These are phyloP conservation scores for Eurytoma californica DNA, from an alignment of 2,888 invertebrate species.

Conservation along the genomic window DNA sequence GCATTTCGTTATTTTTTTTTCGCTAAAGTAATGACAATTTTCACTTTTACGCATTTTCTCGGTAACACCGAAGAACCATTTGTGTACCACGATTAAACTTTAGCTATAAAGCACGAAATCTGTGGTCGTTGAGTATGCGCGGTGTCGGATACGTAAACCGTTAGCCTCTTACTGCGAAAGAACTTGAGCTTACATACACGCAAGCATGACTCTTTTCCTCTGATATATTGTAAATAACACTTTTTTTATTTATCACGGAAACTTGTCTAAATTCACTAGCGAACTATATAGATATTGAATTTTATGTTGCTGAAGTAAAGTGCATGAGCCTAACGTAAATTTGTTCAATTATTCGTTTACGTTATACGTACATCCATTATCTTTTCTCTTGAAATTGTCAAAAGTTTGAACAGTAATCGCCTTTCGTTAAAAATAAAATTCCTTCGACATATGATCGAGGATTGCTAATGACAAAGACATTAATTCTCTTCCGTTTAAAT, in stretches of 20 bases:
- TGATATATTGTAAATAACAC: conserved; percentile 67
- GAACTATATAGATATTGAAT: conserved; percentile 23
- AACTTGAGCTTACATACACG: conserved; percentile 56
- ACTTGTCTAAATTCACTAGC: conserved; percentile 29
- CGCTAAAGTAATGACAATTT: background rate
- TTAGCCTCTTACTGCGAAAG: conserved; percentile 34
- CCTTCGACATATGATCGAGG: conserved; percentile 48
- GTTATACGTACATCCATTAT: conserved; percentile 23
- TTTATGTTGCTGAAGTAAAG: conserved; percentile 49
- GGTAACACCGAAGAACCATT: conserved; percentile 47
- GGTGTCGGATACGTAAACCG: conserved; percentile 10
- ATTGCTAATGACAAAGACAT: conserved; percentile 59
- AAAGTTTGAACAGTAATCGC: conserved; percentile 53
- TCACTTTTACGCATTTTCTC: background rate
- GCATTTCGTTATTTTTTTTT: background rate
- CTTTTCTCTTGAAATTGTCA: conserved; percentile 15
- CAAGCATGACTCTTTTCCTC: conserved; percentile 62
- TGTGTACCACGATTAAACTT: conserved; percentile 21
- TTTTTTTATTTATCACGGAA: conserved; percentile 45
- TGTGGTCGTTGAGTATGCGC: conserved; percentile 28
- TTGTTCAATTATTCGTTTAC: conserved; percentile 20
- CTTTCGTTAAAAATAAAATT: conserved; percentile 52
- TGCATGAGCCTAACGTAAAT: conserved; percentile 50
- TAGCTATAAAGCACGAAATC: conserved; percentile 24
- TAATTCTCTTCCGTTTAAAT: conserved; percentile 73